Conservation (phyloP, 2,888 invertebrate genomes). For the Ophion ventricosus region DNA sequence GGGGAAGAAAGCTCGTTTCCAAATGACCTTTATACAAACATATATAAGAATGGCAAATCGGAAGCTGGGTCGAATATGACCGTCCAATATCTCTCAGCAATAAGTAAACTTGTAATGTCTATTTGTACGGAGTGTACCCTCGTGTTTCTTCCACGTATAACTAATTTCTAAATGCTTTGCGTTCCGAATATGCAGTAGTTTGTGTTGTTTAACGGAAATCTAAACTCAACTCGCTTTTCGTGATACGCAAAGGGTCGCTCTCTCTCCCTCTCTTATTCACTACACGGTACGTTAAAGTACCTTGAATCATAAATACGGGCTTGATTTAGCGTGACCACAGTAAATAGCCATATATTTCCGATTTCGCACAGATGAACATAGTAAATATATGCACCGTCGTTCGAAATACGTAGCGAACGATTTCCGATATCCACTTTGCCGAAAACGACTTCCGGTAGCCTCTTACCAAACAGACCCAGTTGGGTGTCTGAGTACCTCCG, state of each 20-base stretch:
- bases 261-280: not conserved
- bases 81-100: too few relatives aligned
- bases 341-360: constrained; percentile 23
- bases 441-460: not conserved
- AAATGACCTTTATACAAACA: too few relatives aligned
- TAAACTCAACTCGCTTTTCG: constrained; percentile 1
- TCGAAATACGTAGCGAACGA: not conserved
- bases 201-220: constrained; percentile 7
- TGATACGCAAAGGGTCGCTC: not conserved
- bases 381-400: not conserved
- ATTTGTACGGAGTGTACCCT: not conserved
- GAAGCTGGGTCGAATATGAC: not conserved
- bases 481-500: too few relatives aligned
- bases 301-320: constrained; percentile 5
- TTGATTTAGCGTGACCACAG: constrained; percentile 34
- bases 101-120: not conserved
- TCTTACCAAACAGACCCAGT: too few relatives aligned
- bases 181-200: not conserved
- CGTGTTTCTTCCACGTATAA: not conserved
- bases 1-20: too few relatives aligned
- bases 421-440: not conserved
- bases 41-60: too few relatives aligned
- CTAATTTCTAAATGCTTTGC: not conserved
- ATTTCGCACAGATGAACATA: constrained; percentile 10
- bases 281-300: constrained; percentile 16